Evolutionary conservation across 2,888 invertebrate genomes (phyloP).

Genomic region (Leucoma salicis): DNA sequence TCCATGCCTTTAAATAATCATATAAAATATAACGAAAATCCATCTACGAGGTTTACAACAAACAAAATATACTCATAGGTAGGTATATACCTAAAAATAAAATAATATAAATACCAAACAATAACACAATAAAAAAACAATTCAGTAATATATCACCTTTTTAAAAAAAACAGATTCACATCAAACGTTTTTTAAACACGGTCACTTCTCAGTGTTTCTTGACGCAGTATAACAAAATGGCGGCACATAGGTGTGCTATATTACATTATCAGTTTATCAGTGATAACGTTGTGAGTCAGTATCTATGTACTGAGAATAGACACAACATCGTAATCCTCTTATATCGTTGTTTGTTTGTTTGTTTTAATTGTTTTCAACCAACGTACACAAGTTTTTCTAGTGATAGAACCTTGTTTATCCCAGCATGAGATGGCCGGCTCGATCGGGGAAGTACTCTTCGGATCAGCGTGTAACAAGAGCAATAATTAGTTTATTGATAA

Average conservation of each 20-base stretch:
- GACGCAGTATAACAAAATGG: slow-evolving; percentile 21
- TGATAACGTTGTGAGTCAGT: slow-evolving; percentile 7
- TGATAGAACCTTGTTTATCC: too few species aligned
- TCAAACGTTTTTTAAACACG: slow-evolving; percentile 10
- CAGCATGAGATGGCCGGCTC: too few species aligned
- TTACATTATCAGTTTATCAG: slow-evolving; percentile 7
- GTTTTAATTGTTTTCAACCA: neutral
- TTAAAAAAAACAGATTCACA: slow-evolving; percentile 9
- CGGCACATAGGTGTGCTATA: slow-evolving; percentile 3
- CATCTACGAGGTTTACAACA: too few species aligned
- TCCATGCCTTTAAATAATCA: too few species aligned
- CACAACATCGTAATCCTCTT: neutral
- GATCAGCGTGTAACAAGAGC: too few species aligned
- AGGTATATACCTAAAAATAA: too few species aligned
- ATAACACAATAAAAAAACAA: slow-evolving; percentile 9
- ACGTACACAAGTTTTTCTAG: too few species aligned
- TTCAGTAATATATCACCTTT: slow-evolving; percentile 11
- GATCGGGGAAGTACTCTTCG: too few species aligned
- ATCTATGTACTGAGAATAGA: neutral
- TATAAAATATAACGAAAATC: too few species aligned
- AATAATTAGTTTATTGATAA: too few species aligned
- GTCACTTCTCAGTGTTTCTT: neutral
- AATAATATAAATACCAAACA: neutral
- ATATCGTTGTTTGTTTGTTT: slow-evolving; percentile 1
- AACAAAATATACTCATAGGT: too few species aligned